Base-by-base conservation (phyloP, 2,113 vertebrate genomes). In the Laticauda laticaudata region DNA sequence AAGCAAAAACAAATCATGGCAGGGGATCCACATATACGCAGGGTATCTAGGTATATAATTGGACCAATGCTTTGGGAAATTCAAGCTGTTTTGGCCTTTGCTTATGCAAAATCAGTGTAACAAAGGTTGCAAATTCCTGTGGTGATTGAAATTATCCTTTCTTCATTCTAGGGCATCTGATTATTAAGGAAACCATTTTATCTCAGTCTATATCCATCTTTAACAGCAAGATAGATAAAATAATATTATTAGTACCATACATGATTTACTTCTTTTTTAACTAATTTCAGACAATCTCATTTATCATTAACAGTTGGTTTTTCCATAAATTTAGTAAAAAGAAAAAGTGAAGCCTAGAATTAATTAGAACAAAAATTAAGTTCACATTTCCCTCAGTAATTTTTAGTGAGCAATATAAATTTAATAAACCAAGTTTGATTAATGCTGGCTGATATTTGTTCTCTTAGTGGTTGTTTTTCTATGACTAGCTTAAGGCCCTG, bases 381-480 rank as follows among this genome's bases (percentile, higher is more conserved):
- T 95, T 94, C 1, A 29, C 88, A 14, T 85, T 69, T 94, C 92
- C 3, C 1, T 57, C 3, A 93, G 18, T 26, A 5, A 2, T 93
- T 96, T 94, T 92, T 92, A 87, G 53, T 6, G 92, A 53, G 45
- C 48, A 39, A 1, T 92, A 95, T 43, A 75, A 56, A 15, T 89
- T 93, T 94, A 88, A 93, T 91, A 91, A 94, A 81, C 29, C 2
- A 48, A 92, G 12, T 88, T 24, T 87, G 43, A 64, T 54, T 93
- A 92, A 61, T 89, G 9, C 89, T 20, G 20, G 18, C 89, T 95
- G 92, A 8, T 87, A 48, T 34, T 1, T 0, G 24, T 92, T 94
- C 18, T 5, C 11, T 51, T 86, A 26, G 45, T 34, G 86, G 55
- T 3, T 3, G 91, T 39, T 94, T 34, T 10, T 51, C 48, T 53